Conservation (phyloP, 1,140 invertebrate genomes). For the Chironomus tepperi region DNA sequence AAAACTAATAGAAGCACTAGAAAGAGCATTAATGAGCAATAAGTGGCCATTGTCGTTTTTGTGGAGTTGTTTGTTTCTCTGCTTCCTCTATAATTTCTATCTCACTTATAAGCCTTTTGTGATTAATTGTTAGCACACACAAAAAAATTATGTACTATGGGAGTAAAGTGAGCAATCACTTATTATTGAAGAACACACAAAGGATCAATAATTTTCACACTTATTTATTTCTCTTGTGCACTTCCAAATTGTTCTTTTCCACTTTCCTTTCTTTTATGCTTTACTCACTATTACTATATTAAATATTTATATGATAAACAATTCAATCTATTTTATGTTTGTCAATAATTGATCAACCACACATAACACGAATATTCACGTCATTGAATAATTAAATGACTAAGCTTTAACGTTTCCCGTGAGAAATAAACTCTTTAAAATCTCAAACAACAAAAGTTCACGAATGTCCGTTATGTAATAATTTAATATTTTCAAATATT, state of each 20-base stretch:
- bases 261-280: not conserved
- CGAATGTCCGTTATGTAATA: no score
- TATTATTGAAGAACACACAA: not conserved
- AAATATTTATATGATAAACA: no score
- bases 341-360: no score
- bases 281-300: not conserved
- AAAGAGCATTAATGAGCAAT: slow-evolving; percentile 20
- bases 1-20: slow-evolving; percentile 11
- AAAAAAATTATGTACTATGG: no score
- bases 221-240: not conserved
- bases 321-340: no score
- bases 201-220: slow-evolving; percentile 13
- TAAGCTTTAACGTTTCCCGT: no score
- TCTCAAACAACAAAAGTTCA: no score
- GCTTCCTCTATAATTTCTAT: not conserved
- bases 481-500: no score
- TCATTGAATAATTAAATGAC: no score
- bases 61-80: not conserved
- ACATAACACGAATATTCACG: no score
- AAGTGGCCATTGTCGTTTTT: slow-evolving; percentile 3
- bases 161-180: not conserved
- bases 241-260: not conserved
- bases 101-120: no score
- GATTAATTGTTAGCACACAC: not conserved
- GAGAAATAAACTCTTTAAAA: no score